Base-by-base conservation (phyloP, 2,113 vertebrate species). In the Corythaixoides concolor region DNA sequence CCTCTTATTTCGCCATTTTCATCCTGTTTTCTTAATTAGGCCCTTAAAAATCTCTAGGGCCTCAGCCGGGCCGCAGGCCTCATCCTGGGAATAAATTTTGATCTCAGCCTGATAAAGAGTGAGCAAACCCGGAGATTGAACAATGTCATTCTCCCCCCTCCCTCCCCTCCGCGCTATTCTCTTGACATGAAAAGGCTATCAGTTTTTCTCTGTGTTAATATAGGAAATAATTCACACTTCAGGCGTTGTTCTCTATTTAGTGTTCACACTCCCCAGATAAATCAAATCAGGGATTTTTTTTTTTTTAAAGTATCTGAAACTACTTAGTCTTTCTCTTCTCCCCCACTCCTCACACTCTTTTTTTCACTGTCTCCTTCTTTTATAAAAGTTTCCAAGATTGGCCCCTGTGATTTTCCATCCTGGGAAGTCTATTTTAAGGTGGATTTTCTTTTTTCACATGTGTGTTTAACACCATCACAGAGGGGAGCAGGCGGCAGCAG, bases 221-320 rank as follows among this genome's bases (percentile, higher is more conserved):
- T 97, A 97, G 97, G 98, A 98, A 98, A 98, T 98, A 98, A 99
- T 99, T 99, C 98, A 98, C 98, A 97, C 96, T 97, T 96, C 96
- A 98, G 97, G 97, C 96, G 72, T 95, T 97, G 96, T 97, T 97
- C 97, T 97, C 98, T 97, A 97, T 97, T 98, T 97, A 97, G 97
- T 30, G 94, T 9, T 97, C 93, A 37, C 93, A 27, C 95, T 98
- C 97, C 97, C 97, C 83, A 94, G 96, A 97, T 97, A 97, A 96
- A 97, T 97, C 96, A 97, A 92, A 96, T 86, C 85, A 90, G 75
- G 49, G 47, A 49, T 56, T 87, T 89, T 70, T 85, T 79, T 91
- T 76, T 78, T 90, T 62, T 81, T 24, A 1, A 91, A 97, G 83
- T 95, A 88, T 88, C 92, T 95, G 91, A 94, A 96, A 82, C 94